Base-by-base conservation (phyloP, 2,888 invertebrate genomes). In the Cheilosia urbana region DNA sequence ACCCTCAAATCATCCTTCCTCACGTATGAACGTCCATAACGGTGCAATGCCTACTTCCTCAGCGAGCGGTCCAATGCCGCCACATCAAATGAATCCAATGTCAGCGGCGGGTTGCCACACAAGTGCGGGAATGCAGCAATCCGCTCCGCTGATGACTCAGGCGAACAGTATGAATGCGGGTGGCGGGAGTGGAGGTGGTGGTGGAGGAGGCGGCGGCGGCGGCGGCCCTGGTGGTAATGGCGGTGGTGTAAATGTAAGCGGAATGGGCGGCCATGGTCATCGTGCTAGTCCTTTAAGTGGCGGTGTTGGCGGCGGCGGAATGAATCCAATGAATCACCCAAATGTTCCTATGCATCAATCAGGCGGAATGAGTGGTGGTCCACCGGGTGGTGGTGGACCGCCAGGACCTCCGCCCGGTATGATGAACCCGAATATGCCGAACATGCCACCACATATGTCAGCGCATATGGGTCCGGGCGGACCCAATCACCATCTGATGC, bases 1-100 rank as follows among this genome's bases (percentile, higher is more conserved):
- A n/a, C 78, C 77, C 13, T 55, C 77, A 69, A 85, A 78, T 58
- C 77, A 83, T 49, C 83, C 81, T 17, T 87, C 87, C 24, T 87
- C 88, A 47, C 84, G 89, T 51, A 88, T 88, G 94, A 94, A 90
- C 93, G 93, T 92, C 93, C 94, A 83, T 93, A 94, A 93, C 92
- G 94, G 89, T 93, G 94, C 88, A 93, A 94, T 94, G 93, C 93
- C 82, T 92, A 93, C 87, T 40, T 88, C 90, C 49, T 89, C 91
- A 83, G 85, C 85, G 68, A 80, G 87, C 60, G 88, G 88, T 7
- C 87, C 93, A 93, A 94, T 91, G 94, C 94, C 91, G 73, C 92
- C 91, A 65, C 92, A 92, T 87, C 92, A 91, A 93, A 88, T 88
- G 65, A 88, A 88, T 79, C 58, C 62, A 87, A 87, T 87, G 87